Evolutionary conservation across 2,113 vertebrate species (phyloP).

Genomic region (Alectura lathami): DNA sequence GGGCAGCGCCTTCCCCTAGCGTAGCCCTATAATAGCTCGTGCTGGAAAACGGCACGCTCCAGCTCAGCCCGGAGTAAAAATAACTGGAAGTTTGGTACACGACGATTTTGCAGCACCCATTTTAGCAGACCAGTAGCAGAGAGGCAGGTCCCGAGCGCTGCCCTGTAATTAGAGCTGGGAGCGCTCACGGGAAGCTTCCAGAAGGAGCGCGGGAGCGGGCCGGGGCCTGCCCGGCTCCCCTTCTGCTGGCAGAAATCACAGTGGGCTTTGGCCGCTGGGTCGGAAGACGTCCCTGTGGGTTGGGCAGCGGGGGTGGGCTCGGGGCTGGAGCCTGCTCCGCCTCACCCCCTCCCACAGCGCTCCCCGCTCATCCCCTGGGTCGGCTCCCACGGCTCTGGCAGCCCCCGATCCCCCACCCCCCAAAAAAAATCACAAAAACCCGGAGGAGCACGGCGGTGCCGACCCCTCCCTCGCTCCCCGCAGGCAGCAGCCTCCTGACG

Average conservation of each 20-base stretch:
- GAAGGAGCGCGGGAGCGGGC: neutral
- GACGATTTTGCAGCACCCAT: conserved; percentile 23
- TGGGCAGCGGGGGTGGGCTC: no score
- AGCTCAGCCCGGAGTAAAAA: neutral
- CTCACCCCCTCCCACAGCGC: no score
- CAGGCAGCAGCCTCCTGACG: conserved; percentile 90
- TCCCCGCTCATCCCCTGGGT: accelerated
- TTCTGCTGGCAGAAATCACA: neutral
- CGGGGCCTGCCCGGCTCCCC: neutral
- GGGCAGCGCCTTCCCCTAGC: neutral
- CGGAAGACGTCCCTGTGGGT: no score
- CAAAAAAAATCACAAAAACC: accelerated
- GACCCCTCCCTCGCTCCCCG: neutral
- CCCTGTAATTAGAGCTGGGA: conserved; percentile 28
- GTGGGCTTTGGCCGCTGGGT: accelerated
- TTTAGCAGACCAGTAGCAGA: conserved; percentile 19
- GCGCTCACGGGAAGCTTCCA: neutral
- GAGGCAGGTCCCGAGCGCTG: neutral
- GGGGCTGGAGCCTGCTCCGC: neutral
- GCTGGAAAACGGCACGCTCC: neutral
- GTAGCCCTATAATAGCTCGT: neutral
- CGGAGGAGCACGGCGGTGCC: neutral
- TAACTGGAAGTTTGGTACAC: neutral
- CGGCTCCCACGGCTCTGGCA: neutral
- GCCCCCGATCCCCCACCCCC: neutral